Evolutionary conservation across 2,888 invertebrate species (phyloP).

Genomic region (Caenorhabditis imperialis): DNA sequence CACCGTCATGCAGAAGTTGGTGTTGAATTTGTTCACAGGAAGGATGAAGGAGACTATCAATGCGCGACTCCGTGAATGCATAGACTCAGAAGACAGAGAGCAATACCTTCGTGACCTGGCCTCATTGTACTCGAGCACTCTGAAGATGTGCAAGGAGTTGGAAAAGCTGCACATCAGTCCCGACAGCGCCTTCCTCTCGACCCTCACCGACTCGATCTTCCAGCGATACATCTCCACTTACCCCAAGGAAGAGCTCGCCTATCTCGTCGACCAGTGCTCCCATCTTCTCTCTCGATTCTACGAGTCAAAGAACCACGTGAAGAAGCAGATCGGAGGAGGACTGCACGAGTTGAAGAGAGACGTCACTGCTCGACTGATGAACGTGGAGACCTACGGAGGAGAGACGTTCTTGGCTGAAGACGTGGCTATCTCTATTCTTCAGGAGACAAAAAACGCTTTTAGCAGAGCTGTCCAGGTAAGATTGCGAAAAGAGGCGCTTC

Average conservation of each 20-base stretch:
- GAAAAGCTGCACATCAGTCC: slow-evolving; percentile 86
- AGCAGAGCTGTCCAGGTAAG: slow-evolving; percentile 60
- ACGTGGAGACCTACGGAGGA: slow-evolving; percentile 93
- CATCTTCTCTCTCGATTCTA: slow-evolving; percentile 89
- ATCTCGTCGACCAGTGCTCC: slow-evolving; percentile 86
- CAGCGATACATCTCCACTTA: slow-evolving; percentile 78
- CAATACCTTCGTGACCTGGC: slow-evolving; percentile 90
- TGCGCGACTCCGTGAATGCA: slow-evolving; percentile 83
- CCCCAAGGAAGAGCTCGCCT: slow-evolving; percentile 83
- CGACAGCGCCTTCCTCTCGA: slow-evolving; percentile 86
- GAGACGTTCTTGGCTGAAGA: slow-evolving; percentile 97
- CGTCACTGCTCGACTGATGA: slow-evolving; percentile 92
- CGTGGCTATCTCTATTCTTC: slow-evolving; percentile 90
- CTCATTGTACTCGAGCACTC: slow-evolving; percentile 90
- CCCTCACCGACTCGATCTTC: slow-evolving; percentile 87
- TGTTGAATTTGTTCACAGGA: slow-evolving; percentile 91
- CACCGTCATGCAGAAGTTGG: slow-evolving; percentile 97
- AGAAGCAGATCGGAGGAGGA: slow-evolving; percentile 90
- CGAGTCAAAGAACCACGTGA: slow-evolving; percentile 92
- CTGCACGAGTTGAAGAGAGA: slow-evolving; percentile 94
- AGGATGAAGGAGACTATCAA: slow-evolving; percentile 87
- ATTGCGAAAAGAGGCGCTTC: no score
- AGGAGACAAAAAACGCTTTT: slow-evolving; percentile 89
- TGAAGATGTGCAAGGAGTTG: slow-evolving; percentile 85
- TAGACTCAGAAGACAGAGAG: slow-evolving; percentile 86